phyloP scores from a whole-genome alignment of 1,140 invertebrate genomes.

The Drosophila melanica region DNA sequence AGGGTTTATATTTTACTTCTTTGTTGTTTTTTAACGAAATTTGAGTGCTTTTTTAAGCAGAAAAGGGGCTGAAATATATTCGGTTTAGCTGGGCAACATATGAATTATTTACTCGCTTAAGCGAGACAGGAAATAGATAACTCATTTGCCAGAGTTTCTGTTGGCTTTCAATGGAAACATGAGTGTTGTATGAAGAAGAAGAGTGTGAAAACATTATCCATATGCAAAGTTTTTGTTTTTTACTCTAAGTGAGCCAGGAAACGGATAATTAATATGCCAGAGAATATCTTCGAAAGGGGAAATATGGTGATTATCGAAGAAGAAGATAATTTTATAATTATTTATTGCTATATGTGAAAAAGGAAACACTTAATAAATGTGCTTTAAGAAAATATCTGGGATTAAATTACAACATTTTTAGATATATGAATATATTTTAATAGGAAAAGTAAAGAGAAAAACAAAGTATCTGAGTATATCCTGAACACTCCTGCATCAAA shows the following conservation, averaged over 20 bases:
- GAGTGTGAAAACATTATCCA: background rate
- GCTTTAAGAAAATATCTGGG: too few relatives aligned
- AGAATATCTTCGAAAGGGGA: background rate
- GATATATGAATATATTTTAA: too few relatives aligned
- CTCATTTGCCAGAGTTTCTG: background rate
- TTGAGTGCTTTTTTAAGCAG: background rate
- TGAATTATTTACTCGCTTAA: background rate
- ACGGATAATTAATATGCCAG: constrained; percentile 4
- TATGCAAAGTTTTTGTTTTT: background rate
- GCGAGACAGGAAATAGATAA: constrained; percentile 3
- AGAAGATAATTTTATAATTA: background rate
- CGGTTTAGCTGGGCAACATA: background rate
- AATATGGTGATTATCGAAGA: background rate
- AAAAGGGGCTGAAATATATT: background rate
- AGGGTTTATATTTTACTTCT: background rate
- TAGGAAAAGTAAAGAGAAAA: too few relatives aligned
- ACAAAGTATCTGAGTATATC: too few relatives aligned
- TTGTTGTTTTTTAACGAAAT: background rate
- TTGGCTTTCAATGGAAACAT: background rate
- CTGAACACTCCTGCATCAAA: too few relatives aligned
- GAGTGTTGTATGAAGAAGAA: background rate
- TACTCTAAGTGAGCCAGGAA: background rate
- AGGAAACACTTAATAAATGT: background rate
- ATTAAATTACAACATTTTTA: too few relatives aligned
- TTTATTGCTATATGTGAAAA: background rate